Evolutionary conservation across 2,888 invertebrate species (phyloP).

Genomic region (Salticus scenicus): DNA sequence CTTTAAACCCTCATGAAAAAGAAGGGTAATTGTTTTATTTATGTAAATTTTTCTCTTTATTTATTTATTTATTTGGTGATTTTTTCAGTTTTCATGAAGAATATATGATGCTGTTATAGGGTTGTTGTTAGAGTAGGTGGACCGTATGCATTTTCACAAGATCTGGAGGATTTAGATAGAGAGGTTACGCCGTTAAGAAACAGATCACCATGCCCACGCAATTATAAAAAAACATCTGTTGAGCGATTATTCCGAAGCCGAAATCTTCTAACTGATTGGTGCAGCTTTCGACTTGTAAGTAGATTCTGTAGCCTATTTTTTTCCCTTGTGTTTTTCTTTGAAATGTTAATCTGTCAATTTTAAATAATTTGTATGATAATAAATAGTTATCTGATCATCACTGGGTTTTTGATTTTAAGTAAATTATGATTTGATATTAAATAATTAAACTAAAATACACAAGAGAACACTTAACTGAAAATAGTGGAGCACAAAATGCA

Average conservation of each 20-base stretch:
- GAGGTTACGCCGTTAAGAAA: slow-evolving; percentile 87
- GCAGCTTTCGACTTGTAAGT: slow-evolving; percentile 87
- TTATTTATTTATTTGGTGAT: neutral
- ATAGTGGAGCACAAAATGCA: too few relatives aligned
- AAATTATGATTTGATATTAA: too few relatives aligned
- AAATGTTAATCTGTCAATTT: too few relatives aligned
- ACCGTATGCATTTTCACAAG: slow-evolving; percentile 83
- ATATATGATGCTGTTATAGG: slow-evolving; percentile 76
- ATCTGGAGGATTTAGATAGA: slow-evolving; percentile 78
- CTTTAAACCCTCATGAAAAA: slow-evolving; percentile 87
- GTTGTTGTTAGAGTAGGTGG: slow-evolving; percentile 89
- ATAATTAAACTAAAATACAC: too few relatives aligned
- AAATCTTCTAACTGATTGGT: slow-evolving; percentile 90
- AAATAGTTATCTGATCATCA: too few relatives aligned
- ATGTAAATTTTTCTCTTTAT: too few relatives aligned
- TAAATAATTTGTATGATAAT: too few relatives aligned
- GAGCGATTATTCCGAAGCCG: slow-evolving; percentile 88
- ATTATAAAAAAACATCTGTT: slow-evolving; percentile 89
- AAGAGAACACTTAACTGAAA: too few relatives aligned
- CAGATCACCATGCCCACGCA: slow-evolving; percentile 85
- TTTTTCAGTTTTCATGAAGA: neutral
- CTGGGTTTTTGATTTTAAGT: too few relatives aligned
- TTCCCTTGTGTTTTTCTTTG: too few relatives aligned
- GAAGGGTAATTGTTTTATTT: slow-evolving; percentile 82
- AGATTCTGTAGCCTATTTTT: too few relatives aligned